Evolutionary conservation across 2,113 vertebrate species (phyloP).

Genomic region (pig (Sus scrofa)): T2T-Sscrofa CM000812.6:2724501-2725000

Average conservation of each 20-base stretch:
- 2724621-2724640: neutral
- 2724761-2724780: too few relatives aligned
- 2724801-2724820: neutral
- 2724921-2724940: too few relatives aligned
- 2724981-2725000: neutral
- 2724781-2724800: fast-evolving
- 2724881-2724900: fast-evolving
- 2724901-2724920: fast-evolving
- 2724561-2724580: neutral
- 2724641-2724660: neutral
- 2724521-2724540: fast-evolving
- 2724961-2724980: neutral
- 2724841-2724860: fast-evolving
- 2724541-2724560: neutral
- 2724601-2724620: fast-evolving
- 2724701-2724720: fast-evolving
- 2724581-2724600: fast-evolving
- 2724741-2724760: neutral
- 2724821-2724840: fast-evolving
- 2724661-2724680: neutral
- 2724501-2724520: fast-evolving
- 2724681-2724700: fast-evolving
- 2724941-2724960: too few relatives aligned
- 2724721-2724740: neutral
- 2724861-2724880: fast-evolving